Evolutionary conservation across 1,140 invertebrate genomes (phyloP).

Genomic region (Drosophila auraria): DNA sequence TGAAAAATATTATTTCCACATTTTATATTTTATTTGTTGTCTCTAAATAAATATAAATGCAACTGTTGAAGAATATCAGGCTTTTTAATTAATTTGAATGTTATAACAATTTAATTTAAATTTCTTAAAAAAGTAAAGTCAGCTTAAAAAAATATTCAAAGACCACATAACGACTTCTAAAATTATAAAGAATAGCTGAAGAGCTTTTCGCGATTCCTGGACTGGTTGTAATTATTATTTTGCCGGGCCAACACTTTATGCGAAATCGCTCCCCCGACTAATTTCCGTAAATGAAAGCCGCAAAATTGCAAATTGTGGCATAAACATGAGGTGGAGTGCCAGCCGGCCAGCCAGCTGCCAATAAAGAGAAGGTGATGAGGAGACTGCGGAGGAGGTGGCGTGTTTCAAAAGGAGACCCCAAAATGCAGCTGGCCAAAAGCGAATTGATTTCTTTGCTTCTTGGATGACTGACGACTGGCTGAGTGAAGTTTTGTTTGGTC

Average conservation of each 20-base stretch:
- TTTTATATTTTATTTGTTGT: no score
- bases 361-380: neutral
- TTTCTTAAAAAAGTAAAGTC: no score
- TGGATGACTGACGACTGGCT: conserved; percentile 49
- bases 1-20: neutral
- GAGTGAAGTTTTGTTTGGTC: conserved; percentile 77
- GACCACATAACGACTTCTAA: no score
- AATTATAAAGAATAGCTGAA: no score
- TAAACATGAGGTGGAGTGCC: conserved; percentile 50
- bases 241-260: neutral
- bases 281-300: conserved; percentile 74
- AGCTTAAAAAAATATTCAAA: no score
- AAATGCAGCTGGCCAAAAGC: conserved; percentile 66
- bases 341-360: conserved; percentile 25
- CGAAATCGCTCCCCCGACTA: conserved; percentile 43
- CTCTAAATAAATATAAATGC: no score
- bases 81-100: no score
- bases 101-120: no score
- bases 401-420: neutral
- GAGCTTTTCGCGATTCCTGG: neutral
- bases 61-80: no score
- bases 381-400: neutral
- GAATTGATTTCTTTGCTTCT: conserved; percentile 76
- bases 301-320: conserved; percentile 74
- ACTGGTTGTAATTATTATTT: conserved; percentile 9